These are phyloP conservation scores for Gila robusta DNA, from an alignment of 2,797 vertebrate species.

Conservation along the genomic window DNA sequence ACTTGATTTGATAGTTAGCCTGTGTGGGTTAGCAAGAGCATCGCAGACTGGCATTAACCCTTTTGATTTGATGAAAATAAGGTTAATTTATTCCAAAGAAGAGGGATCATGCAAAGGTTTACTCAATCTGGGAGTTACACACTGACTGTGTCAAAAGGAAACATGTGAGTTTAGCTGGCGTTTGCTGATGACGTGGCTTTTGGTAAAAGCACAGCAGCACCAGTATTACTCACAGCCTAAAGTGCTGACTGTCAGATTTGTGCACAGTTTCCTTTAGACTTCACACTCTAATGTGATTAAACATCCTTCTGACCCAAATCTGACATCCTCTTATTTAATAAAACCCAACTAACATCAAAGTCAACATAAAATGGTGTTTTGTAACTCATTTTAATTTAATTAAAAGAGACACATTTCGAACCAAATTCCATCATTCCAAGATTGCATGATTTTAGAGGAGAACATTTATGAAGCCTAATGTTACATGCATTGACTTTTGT, in stretches of 20 bases:
- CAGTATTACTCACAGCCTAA: slow-evolving; percentile 70
- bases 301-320: slow-evolving; percentile 14
- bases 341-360: not conserved
- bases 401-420: not conserved
- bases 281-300: not conserved
- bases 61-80: not conserved
- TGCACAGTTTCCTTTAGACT: slow-evolving; percentile 62
- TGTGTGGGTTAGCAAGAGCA: not conserved
- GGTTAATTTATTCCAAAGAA: not conserved
- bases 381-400: not conserved
- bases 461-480: not conserved
- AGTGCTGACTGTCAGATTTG: slow-evolving; percentile 69
- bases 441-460: not conserved
- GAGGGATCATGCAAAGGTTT: slow-evolving; percentile 31
- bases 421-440: not conserved
- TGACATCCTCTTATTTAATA: not conserved
- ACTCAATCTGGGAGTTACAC: slow-evolving; percentile 52
- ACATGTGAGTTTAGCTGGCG: slow-evolving; percentile 51
- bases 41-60: not conserved
- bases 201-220: slow-evolving; percentile 55
- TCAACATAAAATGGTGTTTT: not conserved
- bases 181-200: slow-evolving; percentile 55
- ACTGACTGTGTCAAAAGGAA: slow-evolving; percentile 31
- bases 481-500: not conserved
- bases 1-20: not conserved